Evolutionary conservation across 2,113 vertebrate species (phyloP), one percentile per base, ranked within the genome.

Genomic region (Balaeniceps rex): DNA sequence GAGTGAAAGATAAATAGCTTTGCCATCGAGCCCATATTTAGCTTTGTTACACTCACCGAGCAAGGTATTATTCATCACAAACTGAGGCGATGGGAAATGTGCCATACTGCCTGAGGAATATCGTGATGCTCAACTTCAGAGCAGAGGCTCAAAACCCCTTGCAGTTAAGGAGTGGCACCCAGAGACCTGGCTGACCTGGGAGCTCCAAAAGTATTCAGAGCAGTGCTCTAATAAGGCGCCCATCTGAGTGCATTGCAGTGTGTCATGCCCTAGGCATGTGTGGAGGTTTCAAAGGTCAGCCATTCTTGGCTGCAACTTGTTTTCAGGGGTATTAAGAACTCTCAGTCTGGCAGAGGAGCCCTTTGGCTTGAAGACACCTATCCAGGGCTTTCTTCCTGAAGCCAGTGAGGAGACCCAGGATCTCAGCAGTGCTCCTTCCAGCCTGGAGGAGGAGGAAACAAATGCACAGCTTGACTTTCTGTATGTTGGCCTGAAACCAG

Each of bases 401-500:
- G 61, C 16, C 31, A 44, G 38, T 23, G 49, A 79, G 60, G 57
- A 78, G 21, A 47, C 17, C 23, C 13, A 46, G 54, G 23, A 47
- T 77, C 63, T 65, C 49, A 76, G 44, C 12, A 76, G 40, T 61
- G 66, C 24, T 84, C 46, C n/a, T 80, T 88, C 66, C 58, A 85
- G 49, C 40, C 74, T 19, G 4, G 40, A 88, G 52, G 4, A 76
- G n/a, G 12, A 91, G 24, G 19, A 83, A 95, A 77, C 17, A 87
- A 93, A 72, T 38, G 28, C 71, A 40, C 58, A 83, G 70, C 22
- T 80, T 93, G 78, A 47, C 21, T 77, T 90, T 61, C 36, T 84
- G 34, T 38, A 12, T 38, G 18, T 80, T 96, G 92, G 92, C 90
- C 68, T 83, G 93, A 94, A 94, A 95, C 71, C 84, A 96, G 64